phyloP scores from a whole-genome alignment of 53 echinoderm and acorn worm genomes.

The Luidia sarsii region DNA sequence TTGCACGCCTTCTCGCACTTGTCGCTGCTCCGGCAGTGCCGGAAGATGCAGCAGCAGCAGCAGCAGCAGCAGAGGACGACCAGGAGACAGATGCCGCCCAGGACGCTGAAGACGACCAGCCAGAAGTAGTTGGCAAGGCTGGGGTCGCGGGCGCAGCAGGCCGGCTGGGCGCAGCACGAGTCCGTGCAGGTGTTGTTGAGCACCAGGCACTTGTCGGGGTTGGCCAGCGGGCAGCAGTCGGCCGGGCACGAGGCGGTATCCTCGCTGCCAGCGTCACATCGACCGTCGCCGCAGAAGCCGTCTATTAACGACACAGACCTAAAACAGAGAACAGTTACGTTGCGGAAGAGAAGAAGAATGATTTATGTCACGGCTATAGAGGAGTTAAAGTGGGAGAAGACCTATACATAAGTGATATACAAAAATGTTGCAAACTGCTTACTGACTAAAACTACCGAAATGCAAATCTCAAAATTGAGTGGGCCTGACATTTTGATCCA shows the following conservation, averaged over 20 bases:
- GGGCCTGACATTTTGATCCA: no score
- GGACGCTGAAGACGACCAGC: slow-evolving; percentile 64
- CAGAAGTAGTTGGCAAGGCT: slow-evolving; percentile 33
- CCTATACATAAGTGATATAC: no score
- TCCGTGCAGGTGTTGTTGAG: slow-evolving; percentile 87
- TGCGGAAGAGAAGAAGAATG: no score
- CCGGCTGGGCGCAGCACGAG: slow-evolving; percentile 63
- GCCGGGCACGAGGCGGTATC: slow-evolving; percentile 53
- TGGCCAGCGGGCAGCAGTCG: slow-evolving; percentile 73
- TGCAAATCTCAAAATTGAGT: no score
- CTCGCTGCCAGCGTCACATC: slow-evolving; percentile 67
- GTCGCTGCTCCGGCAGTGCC: slow-evolving; percentile 25
- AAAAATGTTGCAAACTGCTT: no score
- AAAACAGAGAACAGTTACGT: background rate
- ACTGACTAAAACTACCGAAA: no score
- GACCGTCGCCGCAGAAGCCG: slow-evolving; percentile 87
- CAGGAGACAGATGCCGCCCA: slow-evolving; percentile 51
- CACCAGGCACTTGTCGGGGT: slow-evolving; percentile 52
- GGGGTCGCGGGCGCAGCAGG: slow-evolving; percentile 59
- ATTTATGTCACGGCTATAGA: no score
- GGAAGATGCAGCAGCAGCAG: slow-evolving; percentile 77
- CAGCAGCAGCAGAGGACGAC: slow-evolving; percentile 76
- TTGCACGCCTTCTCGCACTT: background rate
- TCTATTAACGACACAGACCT: slow-evolving; percentile 13
- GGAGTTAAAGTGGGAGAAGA: no score